These are phyloP conservation scores for Shargacucullia verbasci DNA, from an alignment of 2,888 invertebrate species.

Conservation along the genomic window DNA sequence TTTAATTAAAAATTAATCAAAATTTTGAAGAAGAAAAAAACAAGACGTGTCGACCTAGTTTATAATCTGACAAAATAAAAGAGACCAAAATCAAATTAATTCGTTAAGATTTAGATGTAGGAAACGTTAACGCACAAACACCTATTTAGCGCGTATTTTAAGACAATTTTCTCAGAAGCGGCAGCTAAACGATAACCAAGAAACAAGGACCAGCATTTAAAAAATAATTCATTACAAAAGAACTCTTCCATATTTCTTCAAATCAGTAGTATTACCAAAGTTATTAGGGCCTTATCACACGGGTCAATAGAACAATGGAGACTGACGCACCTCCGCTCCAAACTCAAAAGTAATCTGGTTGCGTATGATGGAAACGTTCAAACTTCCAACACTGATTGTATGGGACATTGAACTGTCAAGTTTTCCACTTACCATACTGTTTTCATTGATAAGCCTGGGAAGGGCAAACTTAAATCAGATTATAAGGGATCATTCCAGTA, in stretches of 20 bases:
- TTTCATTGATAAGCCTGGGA: slow-evolving; percentile 39
- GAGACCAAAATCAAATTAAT: no score
- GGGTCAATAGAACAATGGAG: slow-evolving; percentile 35
- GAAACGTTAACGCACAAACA: no score
- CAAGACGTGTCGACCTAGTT: no score
- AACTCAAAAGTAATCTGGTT: slow-evolving; percentile 36
- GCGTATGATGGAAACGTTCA: slow-evolving; percentile 37
- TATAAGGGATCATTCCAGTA: slow-evolving; percentile 8
- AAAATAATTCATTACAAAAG: neutral
- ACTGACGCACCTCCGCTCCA: slow-evolving; percentile 26
- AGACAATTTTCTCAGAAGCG: no score
- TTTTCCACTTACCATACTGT: slow-evolving; percentile 40
- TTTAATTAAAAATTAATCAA: no score
- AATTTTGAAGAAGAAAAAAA: no score
- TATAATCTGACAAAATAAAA: no score
- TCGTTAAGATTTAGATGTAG: no score
- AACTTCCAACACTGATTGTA: slow-evolving; percentile 36
- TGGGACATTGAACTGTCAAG: slow-evolving; percentile 32
- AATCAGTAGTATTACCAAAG: slow-evolving; percentile 19
- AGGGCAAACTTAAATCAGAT: slow-evolving; percentile 38
- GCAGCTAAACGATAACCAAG: no score
- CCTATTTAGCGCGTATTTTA: no score
- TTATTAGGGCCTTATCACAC: slow-evolving; percentile 39
- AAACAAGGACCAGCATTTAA: no score
- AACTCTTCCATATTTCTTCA: neutral